A percentile compares a stretch with the other conserved stretches of the same genome.
Evolutionary conservation across 1,140 invertebrate species (phyloP).

Genomic region (Bombus confusus): DNA sequence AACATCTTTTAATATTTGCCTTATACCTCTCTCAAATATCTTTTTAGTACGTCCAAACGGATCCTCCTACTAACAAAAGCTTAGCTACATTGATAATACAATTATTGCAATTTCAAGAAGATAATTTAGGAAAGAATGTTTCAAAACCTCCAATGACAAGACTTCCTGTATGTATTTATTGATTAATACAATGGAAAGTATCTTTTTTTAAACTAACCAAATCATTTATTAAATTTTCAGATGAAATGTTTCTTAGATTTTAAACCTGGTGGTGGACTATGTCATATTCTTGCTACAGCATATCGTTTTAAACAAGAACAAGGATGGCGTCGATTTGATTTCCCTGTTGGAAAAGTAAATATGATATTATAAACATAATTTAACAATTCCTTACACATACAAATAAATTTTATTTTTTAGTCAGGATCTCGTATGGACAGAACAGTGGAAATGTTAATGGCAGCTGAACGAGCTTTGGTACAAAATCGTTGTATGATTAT

Average conservation of each 20-base stretch:
- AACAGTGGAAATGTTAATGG: constrained; percentile 96
- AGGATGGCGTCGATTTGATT: constrained; percentile 96
- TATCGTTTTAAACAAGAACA: constrained; percentile 98
- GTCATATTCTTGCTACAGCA: constrained; percentile 95
- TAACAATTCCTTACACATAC: neutral
- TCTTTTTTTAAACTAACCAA: neutral
- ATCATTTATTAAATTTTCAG: constrained; percentile 81
- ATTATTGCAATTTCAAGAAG: constrained; percentile 97
- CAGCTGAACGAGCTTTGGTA: constrained; percentile 93
- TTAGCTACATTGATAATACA: constrained; percentile 93
- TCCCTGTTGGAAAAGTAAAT: constrained; percentile 90
- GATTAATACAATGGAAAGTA: neutral
- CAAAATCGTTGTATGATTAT: constrained; percentile 90
- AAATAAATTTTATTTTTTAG: constrained; percentile 79
- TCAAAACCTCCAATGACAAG: constrained; percentile 92
- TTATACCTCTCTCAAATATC: neutral
- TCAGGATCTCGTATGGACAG: constrained; percentile 95
- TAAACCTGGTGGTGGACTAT: constrained; percentile 95
- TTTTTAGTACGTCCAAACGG: constrained; percentile 91
- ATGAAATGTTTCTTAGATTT: constrained; percentile 98
- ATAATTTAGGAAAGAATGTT: constrained; percentile 96
- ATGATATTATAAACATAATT: neutral
- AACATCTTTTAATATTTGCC: neutral
- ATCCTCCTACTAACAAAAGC: constrained; percentile 96
- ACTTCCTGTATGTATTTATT: constrained; percentile 88